Conservation (phyloP, 1,140 invertebrate species). For the Ephestia elutella region DNA sequence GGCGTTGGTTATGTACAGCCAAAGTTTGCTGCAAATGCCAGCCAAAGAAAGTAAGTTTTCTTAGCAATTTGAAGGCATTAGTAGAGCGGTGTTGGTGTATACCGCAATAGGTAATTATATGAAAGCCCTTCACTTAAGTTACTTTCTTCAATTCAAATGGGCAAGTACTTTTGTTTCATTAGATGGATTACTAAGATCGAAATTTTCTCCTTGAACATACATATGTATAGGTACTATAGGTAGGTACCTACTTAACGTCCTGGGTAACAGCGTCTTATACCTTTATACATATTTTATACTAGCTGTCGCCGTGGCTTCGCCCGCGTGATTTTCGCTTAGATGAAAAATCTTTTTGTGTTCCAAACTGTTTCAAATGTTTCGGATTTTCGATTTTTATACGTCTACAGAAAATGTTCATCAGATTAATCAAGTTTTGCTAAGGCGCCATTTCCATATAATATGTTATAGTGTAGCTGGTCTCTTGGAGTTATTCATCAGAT, state of each 20-base stretch:
- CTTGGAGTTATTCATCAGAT: too few relatives aligned
- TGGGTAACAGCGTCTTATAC: too few relatives aligned
- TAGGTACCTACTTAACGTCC: neutral
- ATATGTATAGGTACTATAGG: neutral
- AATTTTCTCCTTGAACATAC: neutral
- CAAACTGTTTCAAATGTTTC: too few relatives aligned
- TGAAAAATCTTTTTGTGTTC: too few relatives aligned
- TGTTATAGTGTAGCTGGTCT: too few relatives aligned
- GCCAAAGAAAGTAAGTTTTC: constrained; percentile 76
- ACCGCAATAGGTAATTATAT: constrained; percentile 1
- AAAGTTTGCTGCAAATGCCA: constrained; percentile 79
- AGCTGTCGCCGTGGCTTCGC: too few relatives aligned
- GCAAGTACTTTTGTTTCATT: neutral
- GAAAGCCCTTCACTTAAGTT: neutral
- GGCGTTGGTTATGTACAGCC: constrained; percentile 84
- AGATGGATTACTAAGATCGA: neutral
- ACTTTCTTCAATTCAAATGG: neutral
- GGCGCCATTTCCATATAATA: too few relatives aligned
- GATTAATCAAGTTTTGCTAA: too few relatives aligned
- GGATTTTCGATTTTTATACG: too few relatives aligned
- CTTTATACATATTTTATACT: too few relatives aligned
- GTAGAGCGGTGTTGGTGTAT: neutral
- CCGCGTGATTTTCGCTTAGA: too few relatives aligned
- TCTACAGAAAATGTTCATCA: too few relatives aligned
- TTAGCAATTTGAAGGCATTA: neutral